Base-by-base conservation (phyloP, 2,797 vertebrate species). In the Trichosurus vulpecula region DNA sequence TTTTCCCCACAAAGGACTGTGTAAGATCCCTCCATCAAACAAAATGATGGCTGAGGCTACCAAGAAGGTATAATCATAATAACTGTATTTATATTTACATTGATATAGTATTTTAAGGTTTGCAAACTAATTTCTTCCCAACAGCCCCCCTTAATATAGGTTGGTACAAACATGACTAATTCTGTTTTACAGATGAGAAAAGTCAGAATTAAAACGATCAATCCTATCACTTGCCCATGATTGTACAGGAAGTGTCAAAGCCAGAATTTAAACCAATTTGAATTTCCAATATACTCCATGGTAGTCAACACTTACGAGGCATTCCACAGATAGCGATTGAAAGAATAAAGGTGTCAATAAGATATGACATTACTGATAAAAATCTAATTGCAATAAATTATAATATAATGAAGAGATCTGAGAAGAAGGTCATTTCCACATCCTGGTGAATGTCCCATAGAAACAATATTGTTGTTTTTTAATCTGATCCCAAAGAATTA, bases 1-100 rank as follows among this genome's bases (percentile, higher is more conserved):
- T 31, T 96, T 94, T 6, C 96, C 92, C 93, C 8, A 47, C 74
- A 35, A 94, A 99, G 99, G 99, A 12, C 98, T 98, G 94, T 98
- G 97, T 89, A 97, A 96, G 27, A 98, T 99, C 47, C 99, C 99
- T 58, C 92, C 99, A 29, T 35, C 97, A 41, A 97, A 98, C 81
- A 98, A 53, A 90, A 97, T 99, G 99, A 97, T 98, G 96, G 98
- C 98, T 54, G 99, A 99, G 41, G 98, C 98, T 95, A 97, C 95
- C 16, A 98, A 98, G 95, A 97, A 98, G 98, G 98, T 98, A 96
- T 0, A 92, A 96, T 47, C 92, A 90, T 52, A 41, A 0, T 87
- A 4, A 51, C 90, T 52, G 1, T 51, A 41, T n/a, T 41, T 57
- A 52, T 0, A 47, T 22, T 0, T 0, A 22, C 31, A 66, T 16